Percentiles rank a stretch among this genome's conserved stretches.
Conservation (phyloP, 2,888 invertebrate species). For the Cosmia trapezina region DNA sequence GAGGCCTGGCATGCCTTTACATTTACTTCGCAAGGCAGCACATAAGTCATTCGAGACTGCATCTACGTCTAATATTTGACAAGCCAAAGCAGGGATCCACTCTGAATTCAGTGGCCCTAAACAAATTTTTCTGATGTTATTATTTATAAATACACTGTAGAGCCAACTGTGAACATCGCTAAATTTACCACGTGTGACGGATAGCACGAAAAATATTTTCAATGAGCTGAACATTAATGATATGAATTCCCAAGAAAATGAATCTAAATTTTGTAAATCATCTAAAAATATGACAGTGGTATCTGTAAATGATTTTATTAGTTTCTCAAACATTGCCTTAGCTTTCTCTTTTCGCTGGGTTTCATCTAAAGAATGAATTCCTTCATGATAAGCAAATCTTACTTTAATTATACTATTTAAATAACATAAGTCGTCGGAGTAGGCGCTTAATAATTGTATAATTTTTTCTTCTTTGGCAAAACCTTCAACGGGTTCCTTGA, state of each 20-base stretch:
- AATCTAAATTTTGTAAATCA: constrained; percentile 88
- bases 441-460: constrained; percentile 75
- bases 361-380: constrained; percentile 80
- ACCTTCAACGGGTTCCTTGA: constrained; percentile 79
- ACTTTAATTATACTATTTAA: constrained; percentile 89
- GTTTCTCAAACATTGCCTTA: constrained; percentile 78
- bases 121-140: constrained; percentile 82
- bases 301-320: constrained; percentile 78
- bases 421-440: constrained; percentile 88
- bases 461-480: constrained; percentile 86
- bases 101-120: constrained; percentile 81
- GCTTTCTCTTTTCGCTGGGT: constrained; percentile 80
- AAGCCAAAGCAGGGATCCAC: constrained; percentile 88
- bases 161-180: constrained; percentile 81
- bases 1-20: constrained; percentile 88
- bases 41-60: constrained; percentile 90
- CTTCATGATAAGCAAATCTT: constrained; percentile 86
- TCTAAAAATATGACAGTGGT: constrained; percentile 85
- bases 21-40: constrained; percentile 83
- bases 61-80: constrained; percentile 91
- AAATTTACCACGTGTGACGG: constrained; percentile 83
- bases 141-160: constrained; percentile 82
- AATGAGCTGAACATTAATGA: constrained; percentile 76
- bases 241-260: constrained; percentile 84
- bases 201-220: constrained; percentile 81